Evolutionary conservation across 1,140 invertebrate species (phyloP).

Genomic region (Cydia amplana): DNA sequence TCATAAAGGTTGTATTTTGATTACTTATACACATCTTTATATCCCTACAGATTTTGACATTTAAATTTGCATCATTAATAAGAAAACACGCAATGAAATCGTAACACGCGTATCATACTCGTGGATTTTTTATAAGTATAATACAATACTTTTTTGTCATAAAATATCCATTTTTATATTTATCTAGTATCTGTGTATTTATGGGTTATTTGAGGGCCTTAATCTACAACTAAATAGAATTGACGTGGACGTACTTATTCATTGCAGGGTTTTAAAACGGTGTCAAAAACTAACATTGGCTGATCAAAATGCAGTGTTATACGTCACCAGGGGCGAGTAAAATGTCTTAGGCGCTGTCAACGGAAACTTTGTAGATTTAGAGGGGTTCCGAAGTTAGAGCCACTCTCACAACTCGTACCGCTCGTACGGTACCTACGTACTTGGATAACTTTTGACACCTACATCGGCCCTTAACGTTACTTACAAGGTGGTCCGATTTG

Average conservation of each 20-base stretch:
- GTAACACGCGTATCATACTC: too few species aligned
- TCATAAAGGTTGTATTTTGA: neutral
- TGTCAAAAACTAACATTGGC: neutral
- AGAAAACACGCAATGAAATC: too few species aligned
- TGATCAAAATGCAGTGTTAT: constrained; percentile 13
- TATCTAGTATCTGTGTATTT: too few species aligned
- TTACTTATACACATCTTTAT: neutral
- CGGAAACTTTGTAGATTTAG: constrained; percentile 30
- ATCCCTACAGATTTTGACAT: too few species aligned
- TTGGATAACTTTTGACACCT: constrained; percentile 30
- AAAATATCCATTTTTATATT: too few species aligned
- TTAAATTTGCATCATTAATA: too few species aligned
- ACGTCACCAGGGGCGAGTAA: constrained; percentile 11
- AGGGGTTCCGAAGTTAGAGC: constrained; percentile 21
- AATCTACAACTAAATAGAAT: too few species aligned
- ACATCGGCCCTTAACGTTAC: constrained; percentile 31
- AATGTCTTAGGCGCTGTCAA: constrained; percentile 21
- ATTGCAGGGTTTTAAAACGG: too few species aligned
- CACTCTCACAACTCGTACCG: constrained; percentile 18
- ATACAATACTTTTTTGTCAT: too few species aligned
- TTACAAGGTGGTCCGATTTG: constrained; percentile 25
- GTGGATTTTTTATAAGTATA: too few species aligned
- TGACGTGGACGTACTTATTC: too few species aligned
- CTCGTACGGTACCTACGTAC: constrained; percentile 14
- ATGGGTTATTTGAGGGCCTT: too few species aligned